A percentile compares a stretch with the other conserved stretches of the same genome.
Evolutionary conservation across 2,113 vertebrate genomes (phyloP).

Genomic region (Equus quagga): DNA sequence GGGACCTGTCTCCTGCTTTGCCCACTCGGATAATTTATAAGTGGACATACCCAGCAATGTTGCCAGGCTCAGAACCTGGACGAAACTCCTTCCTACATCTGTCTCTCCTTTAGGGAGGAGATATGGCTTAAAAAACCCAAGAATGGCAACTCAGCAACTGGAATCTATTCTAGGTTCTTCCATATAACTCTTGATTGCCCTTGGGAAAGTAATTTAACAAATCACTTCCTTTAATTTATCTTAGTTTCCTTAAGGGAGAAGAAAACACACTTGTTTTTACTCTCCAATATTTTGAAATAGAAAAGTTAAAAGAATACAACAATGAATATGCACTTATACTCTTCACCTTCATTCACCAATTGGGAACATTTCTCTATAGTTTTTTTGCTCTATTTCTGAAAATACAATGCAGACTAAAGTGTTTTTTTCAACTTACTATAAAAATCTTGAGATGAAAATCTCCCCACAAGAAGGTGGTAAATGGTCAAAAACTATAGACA

Average conservation of each 20-base stretch:
- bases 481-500: neutral
- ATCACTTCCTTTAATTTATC: neutral
- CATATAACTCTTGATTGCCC: neutral
- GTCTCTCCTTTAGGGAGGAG: neutral
- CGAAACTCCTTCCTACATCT: neutral
- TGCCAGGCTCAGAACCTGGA: neutral
- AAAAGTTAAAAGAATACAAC: neutral
- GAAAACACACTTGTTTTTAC: neutral
- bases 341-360: neutral
- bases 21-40: neutral
- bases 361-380: neutral
- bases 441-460: neutral
- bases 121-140: neutral
- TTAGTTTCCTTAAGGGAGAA: neutral
- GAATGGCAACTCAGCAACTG: neutral
- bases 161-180: neutral
- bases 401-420: neutral
- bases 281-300: neutral
- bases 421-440: neutral
- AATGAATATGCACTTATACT: neutral
- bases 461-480: neutral
- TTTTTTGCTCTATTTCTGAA: constrained; percentile 15
- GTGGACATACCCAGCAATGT: neutral
- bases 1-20: neutral
- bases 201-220: neutral